Conservation (phyloP, 2,888 invertebrate species). For the Gnatocerus cornutus region DNA sequence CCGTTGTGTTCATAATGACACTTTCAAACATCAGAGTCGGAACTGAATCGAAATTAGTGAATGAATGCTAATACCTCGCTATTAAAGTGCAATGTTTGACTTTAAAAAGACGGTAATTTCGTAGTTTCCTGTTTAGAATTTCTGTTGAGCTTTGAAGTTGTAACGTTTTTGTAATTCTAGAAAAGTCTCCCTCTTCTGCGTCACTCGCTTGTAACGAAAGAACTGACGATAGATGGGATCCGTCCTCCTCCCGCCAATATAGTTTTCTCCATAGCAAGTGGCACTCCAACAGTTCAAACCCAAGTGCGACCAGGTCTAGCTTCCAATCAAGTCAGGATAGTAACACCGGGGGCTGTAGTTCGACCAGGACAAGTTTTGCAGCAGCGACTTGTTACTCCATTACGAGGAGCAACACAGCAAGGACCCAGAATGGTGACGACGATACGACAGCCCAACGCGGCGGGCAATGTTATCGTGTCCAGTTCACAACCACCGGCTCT, state of each 20-base stretch:
- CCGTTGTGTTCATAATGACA: no score
- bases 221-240: conserved; percentile 95
- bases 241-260: conserved; percentile 88
- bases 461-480: conserved; percentile 67
- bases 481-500: conserved; percentile 70
- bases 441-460: conserved; percentile 65
- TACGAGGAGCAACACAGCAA: conserved; percentile 65
- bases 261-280: conserved; percentile 75
- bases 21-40: no score
- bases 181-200: conserved; percentile 96
- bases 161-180: conserved; percentile 69
- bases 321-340: conserved; percentile 78
- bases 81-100: no score
- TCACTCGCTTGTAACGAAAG: conserved; percentile 91
- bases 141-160: no score
- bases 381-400: conserved; percentile 74
- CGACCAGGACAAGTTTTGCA: conserved; percentile 74
- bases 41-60: no score
- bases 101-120: no score
- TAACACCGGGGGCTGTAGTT: conserved; percentile 73
- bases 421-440: conserved; percentile 68
- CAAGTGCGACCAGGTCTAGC: conserved; percentile 64
- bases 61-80: no score
- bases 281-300: conserved; percentile 69
- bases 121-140: no score